phyloP scores from a whole-genome alignment of 2,888 invertebrate species.

The Bugulina stolonifera region DNA sequence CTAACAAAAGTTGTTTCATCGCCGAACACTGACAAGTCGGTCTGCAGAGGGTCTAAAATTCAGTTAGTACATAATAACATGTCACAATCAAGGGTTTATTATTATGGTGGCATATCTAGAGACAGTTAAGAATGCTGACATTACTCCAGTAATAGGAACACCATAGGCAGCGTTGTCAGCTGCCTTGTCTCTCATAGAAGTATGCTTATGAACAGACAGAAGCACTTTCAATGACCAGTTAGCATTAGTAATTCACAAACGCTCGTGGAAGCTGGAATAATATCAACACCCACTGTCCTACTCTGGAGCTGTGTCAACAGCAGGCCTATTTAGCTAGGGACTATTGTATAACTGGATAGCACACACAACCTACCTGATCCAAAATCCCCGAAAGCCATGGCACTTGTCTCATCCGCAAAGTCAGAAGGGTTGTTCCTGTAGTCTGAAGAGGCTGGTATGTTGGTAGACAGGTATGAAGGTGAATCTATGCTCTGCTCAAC shows the following conservation, averaged over 20 bases:
- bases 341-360: not conserved
- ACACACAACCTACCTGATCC: not conserved
- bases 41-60: not conserved
- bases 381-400: not conserved
- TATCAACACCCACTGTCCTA: not conserved
- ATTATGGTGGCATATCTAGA: no score
- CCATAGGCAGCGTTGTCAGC: no score
- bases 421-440: slow-evolving; percentile 17
- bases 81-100: no score
- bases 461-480: not conserved
- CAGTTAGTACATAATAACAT: not conserved
- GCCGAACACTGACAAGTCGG: not conserved
- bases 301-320: not conserved
- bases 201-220: no score
- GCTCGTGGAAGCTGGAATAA: no score
- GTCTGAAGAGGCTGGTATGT: slow-evolving; percentile 3
- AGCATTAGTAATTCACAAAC: no score
- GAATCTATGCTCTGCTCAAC: not conserved
- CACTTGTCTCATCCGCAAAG: not conserved
- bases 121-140: no score
- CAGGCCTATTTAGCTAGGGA: not conserved
- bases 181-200: no score
- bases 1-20: slow-evolving; percentile 7
- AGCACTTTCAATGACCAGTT: no score
- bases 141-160: no score